Percentiles rank a stretch among this genome's conserved stretches.
Evolutionary conservation across 2,797 vertebrate genomes (phyloP).

Genomic region (Falco berigora): DNA sequence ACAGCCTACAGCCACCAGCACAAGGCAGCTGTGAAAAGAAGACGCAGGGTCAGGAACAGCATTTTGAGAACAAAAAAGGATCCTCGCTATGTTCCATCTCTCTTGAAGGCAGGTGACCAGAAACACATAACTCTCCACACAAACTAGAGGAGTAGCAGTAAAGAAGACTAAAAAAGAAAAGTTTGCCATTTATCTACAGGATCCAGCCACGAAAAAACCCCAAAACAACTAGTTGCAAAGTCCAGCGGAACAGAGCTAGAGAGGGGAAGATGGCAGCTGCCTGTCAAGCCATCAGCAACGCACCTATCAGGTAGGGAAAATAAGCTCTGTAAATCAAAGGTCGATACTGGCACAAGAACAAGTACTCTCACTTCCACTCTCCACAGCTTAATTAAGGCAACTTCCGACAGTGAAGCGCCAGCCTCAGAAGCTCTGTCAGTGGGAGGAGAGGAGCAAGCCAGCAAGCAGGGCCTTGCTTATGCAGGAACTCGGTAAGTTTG

Average conservation of each 20-base stretch:
- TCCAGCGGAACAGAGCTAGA: not conserved
- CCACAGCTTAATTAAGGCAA: not conserved
- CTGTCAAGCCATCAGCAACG: not conserved
- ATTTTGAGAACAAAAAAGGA: not conserved
- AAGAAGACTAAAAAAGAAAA: not conserved
- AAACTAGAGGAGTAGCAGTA: not conserved
- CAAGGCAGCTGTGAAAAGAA: not conserved
- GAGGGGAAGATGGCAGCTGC: not conserved
- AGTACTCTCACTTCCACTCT: not conserved
- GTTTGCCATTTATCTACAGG: not conserved
- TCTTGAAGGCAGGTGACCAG: not conserved
- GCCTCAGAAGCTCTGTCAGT: not conserved
- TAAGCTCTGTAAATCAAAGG: not conserved
- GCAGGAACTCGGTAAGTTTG: not conserved
- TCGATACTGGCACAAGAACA: not conserved
- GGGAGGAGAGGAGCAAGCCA: not conserved
- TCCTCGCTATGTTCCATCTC: rapidly evolving
- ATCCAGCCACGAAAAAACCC: not conserved
- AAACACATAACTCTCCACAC: rapidly evolving
- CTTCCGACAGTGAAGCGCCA: not conserved
- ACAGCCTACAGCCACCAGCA: not conserved
- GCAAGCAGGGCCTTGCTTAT: not conserved
- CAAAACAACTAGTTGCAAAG: not conserved
- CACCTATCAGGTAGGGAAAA: not conserved
- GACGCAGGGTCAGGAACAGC: not conserved